Conservation (phyloP, 2,888 invertebrate genomes). For the Sphaerophoria rueppellii region DNA sequence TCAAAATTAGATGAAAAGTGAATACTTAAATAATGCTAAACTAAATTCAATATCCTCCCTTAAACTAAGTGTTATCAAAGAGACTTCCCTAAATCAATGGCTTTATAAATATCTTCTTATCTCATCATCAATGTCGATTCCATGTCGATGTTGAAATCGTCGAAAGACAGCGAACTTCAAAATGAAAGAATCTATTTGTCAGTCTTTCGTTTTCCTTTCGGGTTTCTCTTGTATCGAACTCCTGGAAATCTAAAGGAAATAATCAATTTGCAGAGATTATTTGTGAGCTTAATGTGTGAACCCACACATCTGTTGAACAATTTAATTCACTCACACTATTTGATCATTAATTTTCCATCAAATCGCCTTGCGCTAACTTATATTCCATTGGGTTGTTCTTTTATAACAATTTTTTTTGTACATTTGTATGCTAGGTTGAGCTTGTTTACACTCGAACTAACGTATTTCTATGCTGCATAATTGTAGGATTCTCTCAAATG, state of each 20-base stretch:
- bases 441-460: too few species aligned
- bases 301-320: conserved; percentile 47
- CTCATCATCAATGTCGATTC: background rate
- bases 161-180: background rate
- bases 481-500: too few species aligned
- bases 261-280: conserved; percentile 30
- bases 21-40: background rate
- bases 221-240: background rate
- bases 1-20: background rate
- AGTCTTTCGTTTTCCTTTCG: background rate
- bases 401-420: background rate
- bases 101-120: conserved; percentile 39
- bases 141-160: background rate
- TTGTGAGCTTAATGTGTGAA: conserved; percentile 51
- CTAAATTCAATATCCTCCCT: conserved; percentile 13
- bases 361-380: background rate
- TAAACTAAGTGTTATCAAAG: background rate
- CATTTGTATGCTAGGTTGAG: too few species aligned
- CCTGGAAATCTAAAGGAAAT: background rate
- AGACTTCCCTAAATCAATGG: conserved; percentile 26
- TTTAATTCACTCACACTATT: conserved; percentile 46
- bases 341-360: conserved; percentile 59
- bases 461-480: too few species aligned
- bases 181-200: background rate
- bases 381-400: conserved; percentile 9